Evolutionary conservation across 2,797 vertebrate genomes (phyloP).

Genomic region (Sebastes nivosus): DNA sequence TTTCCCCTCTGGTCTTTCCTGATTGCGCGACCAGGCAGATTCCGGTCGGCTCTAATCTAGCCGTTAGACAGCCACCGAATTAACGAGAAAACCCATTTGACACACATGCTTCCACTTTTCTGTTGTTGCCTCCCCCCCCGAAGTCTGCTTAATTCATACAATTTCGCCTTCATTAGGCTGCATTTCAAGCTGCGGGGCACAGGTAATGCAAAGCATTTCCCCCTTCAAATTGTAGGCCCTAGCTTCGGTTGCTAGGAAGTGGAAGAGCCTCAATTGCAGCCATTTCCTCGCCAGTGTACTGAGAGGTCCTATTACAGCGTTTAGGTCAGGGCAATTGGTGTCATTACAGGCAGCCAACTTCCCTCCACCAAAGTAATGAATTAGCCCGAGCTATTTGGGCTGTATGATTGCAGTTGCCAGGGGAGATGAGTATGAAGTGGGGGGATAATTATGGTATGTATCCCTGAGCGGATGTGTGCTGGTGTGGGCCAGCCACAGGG

Average conservation of each 20-base stretch:
- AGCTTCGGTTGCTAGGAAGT: conserved; percentile 90
- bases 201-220: conserved; percentile 83
- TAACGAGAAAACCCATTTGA: conserved; percentile 74
- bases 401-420: conserved; percentile 91
- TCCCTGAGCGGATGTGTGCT: conserved; percentile 73
- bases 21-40: conserved; percentile 70
- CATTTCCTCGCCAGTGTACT: conserved; percentile 90
- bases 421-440: conserved; percentile 89
- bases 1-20: conserved; percentile 75
- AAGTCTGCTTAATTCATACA: conserved; percentile 75
- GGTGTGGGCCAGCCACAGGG: conserved; percentile 67
- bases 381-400: conserved; percentile 92
- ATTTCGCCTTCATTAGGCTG: conserved; percentile 82
- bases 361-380: conserved; percentile 92
- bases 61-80: conserved; percentile 64
- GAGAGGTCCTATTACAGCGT: conserved; percentile 92
- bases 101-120: conserved; percentile 85
- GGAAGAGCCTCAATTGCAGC: conserved; percentile 88
- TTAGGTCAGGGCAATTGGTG: conserved; percentile 95
- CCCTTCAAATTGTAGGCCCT: conserved; percentile 74
- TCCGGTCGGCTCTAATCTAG: conserved; percentile 73
- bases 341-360: conserved; percentile 97
- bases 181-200: conserved; percentile 77
- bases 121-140: conserved; percentile 61
- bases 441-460: conserved; percentile 78